A percentile compares a stretch with the other conserved stretches of the same genome.
Evolutionary conservation across 2,888 invertebrate species (phyloP).

Genomic region (Loripinus fragilis): DNA sequence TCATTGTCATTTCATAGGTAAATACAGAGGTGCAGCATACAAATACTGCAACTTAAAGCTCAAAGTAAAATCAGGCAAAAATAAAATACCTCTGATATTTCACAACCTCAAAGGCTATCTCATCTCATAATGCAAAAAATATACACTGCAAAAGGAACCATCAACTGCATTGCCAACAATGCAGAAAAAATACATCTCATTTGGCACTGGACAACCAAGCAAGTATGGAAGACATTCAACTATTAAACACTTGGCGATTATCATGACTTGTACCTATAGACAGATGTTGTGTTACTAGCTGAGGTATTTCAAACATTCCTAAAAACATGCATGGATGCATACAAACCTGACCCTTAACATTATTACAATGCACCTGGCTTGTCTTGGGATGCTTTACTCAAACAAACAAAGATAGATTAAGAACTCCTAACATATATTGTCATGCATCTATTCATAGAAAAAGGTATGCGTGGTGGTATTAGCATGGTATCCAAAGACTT

Average conservation of each 20-base stretch:
- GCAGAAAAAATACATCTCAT: conserved; percentile 11
- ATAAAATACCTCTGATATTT: too few relatives aligned
- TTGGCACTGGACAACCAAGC: background rate
- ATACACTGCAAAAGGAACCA: background rate
- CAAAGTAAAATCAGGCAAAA: too few relatives aligned
- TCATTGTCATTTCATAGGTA: too few relatives aligned
- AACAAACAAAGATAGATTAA: conserved; percentile 62
- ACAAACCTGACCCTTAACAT: conserved; percentile 63
- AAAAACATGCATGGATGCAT: conserved; percentile 60
- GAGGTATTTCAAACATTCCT: conserved; percentile 79
- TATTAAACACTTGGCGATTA: conserved; percentile 59
- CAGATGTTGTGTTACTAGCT: conserved; percentile 72
- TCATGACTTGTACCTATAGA: conserved; percentile 53
- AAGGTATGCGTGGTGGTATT: conserved; percentile 50
- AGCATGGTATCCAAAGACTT: conserved; percentile 65
- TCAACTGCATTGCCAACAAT: conserved; percentile 2
- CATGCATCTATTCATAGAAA: conserved; percentile 49
- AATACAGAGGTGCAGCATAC: too few relatives aligned
- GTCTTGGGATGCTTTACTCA: conserved; percentile 33
- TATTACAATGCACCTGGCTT: background rate
- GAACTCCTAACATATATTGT: conserved; percentile 72
- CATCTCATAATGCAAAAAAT: conserved; percentile 11
- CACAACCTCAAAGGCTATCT: background rate
- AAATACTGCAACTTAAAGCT: too few relatives aligned
- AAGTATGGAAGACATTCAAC: conserved; percentile 54